Conservation (phyloP, 2,888 invertebrate genomes). For the Caenorhabditis wallacei region DNA sequence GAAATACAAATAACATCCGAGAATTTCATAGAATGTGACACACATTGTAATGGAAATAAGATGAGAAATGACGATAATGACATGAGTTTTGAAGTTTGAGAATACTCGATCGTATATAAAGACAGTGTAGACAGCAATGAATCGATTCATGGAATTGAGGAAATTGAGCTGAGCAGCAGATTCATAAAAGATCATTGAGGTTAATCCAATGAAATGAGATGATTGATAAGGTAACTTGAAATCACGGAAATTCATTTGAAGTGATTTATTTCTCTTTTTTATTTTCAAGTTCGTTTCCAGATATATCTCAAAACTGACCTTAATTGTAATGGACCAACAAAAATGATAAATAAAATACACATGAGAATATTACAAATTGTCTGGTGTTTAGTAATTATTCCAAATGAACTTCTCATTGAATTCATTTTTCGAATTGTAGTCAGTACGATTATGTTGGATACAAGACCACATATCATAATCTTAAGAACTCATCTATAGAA, state of each 20-base stretch:
- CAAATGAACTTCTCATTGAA: constrained; percentile 15
- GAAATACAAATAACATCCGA: constrained; percentile 15
- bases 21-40: constrained; percentile 11
- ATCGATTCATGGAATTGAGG: constrained; percentile 8
- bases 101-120: constrained; percentile 14
- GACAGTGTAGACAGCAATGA: constrained; percentile 3
- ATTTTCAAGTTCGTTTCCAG: not conserved
- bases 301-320: not conserved
- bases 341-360: constrained; percentile 14
- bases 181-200: constrained; percentile 8
- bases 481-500: too few species aligned
- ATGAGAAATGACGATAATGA: not conserved
- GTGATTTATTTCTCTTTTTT: not conserved
- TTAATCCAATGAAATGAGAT: constrained; percentile 9
- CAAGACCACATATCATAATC: constrained; percentile 7
- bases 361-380: constrained; percentile 15
- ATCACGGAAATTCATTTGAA: not conserved
- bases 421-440: constrained; percentile 9
- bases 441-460: not conserved
- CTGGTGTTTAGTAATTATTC: constrained; percentile 14
- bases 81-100: constrained; percentile 9
- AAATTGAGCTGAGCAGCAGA: constrained; percentile 15
- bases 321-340: constrained; percentile 17
- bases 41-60: constrained; percentile 1
- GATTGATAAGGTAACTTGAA: not conserved